phyloP scores from a whole-genome alignment of 2,113 vertebrate genomes.

The Zeus faber region DNA sequence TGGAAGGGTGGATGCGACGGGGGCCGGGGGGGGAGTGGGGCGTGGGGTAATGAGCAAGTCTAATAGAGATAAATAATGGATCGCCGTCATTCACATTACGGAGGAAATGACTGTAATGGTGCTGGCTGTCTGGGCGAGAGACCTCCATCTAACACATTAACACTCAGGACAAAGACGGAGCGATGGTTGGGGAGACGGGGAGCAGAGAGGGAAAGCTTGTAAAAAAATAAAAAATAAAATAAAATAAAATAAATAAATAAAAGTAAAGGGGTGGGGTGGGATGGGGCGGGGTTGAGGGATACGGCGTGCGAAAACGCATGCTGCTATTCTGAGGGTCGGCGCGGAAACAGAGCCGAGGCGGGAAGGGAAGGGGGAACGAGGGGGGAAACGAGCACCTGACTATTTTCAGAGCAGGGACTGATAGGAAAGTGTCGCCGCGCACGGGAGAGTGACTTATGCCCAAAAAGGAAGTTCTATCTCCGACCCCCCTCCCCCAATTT shows the following conservation, averaged over 20 bases:
- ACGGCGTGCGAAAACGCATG: constrained; percentile 39
- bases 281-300: constrained; percentile 24
- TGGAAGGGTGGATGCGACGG: constrained; percentile 36
- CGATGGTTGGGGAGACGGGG: constrained; percentile 22
- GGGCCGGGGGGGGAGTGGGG: background rate
- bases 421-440: constrained; percentile 56
- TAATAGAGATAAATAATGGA: constrained; percentile 80
- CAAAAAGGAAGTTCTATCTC: constrained; percentile 42
- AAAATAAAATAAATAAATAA: too few species aligned
- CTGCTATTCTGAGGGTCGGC: constrained; percentile 40
- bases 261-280: constrained; percentile 21
- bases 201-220: constrained; percentile 43
- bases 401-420: constrained; percentile 54
- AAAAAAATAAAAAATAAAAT: too few species aligned
- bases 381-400: constrained; percentile 57
- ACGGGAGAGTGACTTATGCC: constrained; percentile 35
- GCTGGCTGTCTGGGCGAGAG: constrained; percentile 65
- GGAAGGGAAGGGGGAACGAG: constrained; percentile 48
- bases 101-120: constrained; percentile 80
- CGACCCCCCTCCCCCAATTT: constrained; percentile 23
- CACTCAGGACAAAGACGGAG: constrained; percentile 62
- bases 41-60: constrained; percentile 64
- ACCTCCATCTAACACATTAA: constrained; percentile 75
- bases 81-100: constrained; percentile 73
- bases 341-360: constrained; percentile 32